Percentiles rank a stretch among this genome's conserved stretches.
These are phyloP conservation scores for Myocastor coypus DNA, from an alignment of 2,113 vertebrate genomes.

Conservation along the genomic window DNA sequence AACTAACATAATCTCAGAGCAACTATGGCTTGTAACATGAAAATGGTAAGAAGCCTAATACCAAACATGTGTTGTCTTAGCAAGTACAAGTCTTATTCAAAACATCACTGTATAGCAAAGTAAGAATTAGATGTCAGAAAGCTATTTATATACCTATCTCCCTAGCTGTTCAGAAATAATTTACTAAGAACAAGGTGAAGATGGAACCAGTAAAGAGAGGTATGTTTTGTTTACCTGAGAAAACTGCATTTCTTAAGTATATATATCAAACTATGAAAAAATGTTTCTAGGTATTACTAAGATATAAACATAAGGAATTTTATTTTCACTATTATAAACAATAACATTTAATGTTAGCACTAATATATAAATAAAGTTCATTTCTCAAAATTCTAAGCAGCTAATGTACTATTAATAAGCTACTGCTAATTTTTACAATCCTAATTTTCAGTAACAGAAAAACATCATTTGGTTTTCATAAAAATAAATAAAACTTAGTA, in stretches of 20 bases:
- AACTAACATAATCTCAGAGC: constrained; percentile 17
- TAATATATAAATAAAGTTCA: neutral
- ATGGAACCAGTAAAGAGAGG: constrained; percentile 15
- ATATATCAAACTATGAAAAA: constrained; percentile 26
- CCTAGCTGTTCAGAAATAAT: neutral
- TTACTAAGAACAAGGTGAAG: neutral
- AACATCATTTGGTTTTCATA: constrained; percentile 40
- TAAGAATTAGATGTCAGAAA: neutral
- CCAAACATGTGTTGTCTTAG: neutral
- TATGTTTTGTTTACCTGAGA: constrained; percentile 33
- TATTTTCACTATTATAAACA: constrained; percentile 43
- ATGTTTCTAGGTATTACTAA: constrained; percentile 48
- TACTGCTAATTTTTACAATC: constrained; percentile 39
- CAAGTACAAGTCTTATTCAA: neutral
- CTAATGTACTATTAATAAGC: neutral
- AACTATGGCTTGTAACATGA: neutral
- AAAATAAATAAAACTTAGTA: constrained; percentile 40
- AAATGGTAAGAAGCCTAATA: constrained; percentile 45
- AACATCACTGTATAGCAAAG: neutral
- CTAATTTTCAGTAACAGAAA: neutral
- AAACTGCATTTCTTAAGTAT: constrained; percentile 7
- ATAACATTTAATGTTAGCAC: constrained; percentile 34
- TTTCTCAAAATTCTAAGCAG: constrained; percentile 40
- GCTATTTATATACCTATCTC: neutral
- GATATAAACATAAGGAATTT: constrained; percentile 28